Percentiles rank a stretch among this genome's conserved stretches.
These are phyloP conservation scores for Isoperla grammatica DNA, from an alignment of 2,888 invertebrate genomes.

Conservation along the genomic window DNA sequence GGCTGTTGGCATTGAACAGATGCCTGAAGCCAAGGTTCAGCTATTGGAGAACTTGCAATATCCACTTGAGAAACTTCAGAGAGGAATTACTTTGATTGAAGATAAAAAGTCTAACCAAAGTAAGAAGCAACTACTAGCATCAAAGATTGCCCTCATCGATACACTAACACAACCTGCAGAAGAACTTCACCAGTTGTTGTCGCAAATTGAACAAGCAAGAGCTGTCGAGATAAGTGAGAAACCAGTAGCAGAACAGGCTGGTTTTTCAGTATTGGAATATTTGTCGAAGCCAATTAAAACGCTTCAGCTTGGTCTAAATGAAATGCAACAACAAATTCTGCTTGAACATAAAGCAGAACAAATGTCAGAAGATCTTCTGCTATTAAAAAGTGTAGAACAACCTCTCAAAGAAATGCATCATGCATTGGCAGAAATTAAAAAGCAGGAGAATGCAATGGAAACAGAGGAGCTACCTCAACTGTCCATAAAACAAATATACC, in stretches of 20 bases:
- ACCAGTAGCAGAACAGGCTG: background rate
- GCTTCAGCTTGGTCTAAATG: background rate
- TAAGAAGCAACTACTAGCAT: background rate
- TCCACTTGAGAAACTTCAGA: slow-evolving; percentile 24
- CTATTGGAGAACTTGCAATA: background rate
- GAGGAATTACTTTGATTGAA: slow-evolving; percentile 23
- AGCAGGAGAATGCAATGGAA: background rate
- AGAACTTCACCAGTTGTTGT: background rate
- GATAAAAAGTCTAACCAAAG: slow-evolving; percentile 17
- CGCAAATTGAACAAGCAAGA: background rate
- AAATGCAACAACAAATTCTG: background rate
- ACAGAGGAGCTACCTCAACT: background rate
- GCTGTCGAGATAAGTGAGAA: background rate
- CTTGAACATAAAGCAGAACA: background rate
- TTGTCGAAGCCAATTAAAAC: background rate
- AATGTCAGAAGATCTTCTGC: background rate
- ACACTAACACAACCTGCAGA: background rate
- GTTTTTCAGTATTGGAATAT: background rate
- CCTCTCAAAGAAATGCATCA: background rate
- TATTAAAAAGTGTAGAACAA: background rate
- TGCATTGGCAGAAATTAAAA: background rate
- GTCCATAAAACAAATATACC: background rate
- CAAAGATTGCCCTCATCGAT: background rate
- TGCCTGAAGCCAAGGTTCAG: slow-evolving; percentile 1
- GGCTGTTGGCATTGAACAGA: slow-evolving; percentile 10